phyloP scores from a whole-genome alignment of 1,140 invertebrate species.

The Oscheius sp. region DNA sequence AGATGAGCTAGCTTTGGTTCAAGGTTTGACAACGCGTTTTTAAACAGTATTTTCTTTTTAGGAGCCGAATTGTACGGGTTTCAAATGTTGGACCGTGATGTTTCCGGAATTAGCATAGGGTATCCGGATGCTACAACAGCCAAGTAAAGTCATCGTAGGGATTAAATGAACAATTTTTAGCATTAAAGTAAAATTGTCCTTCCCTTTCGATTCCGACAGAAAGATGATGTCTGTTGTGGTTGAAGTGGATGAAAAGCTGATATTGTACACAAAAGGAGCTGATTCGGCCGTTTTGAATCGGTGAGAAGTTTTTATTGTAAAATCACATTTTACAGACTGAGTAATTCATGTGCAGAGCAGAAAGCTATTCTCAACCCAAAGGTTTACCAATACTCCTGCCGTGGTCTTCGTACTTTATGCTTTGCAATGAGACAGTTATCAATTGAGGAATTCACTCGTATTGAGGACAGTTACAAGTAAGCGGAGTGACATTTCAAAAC shows the following conservation, averaged over 20 bases:
- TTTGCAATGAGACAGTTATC: slow-evolving; percentile 79
- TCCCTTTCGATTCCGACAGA: slow-evolving; percentile 87
- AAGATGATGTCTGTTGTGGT: slow-evolving; percentile 94
- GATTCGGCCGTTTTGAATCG: slow-evolving; percentile 67
- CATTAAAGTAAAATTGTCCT: slow-evolving; percentile 76
- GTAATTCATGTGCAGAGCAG: slow-evolving; percentile 79
- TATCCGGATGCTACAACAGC: slow-evolving; percentile 80
- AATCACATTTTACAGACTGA: not conserved
- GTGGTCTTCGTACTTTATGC: slow-evolving; percentile 76
- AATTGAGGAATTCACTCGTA: slow-evolving; percentile 64
- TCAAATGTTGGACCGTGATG: slow-evolving; percentile 10
- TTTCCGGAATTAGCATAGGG: slow-evolving; percentile 85
- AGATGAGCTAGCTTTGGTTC: slow-evolving; percentile 64
- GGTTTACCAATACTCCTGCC: slow-evolving; percentile 74
- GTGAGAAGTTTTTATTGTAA: not conserved
- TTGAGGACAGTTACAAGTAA: slow-evolving; percentile 19
- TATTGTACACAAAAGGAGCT: slow-evolving; percentile 81
- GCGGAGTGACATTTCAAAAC: no score
- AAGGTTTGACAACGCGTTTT: no score
- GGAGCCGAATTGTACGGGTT: slow-evolving; percentile 17
- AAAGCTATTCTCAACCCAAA: no score
- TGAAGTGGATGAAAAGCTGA: slow-evolving; percentile 70
- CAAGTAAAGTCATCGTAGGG: slow-evolving; percentile 78
- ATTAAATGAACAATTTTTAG: slow-evolving; percentile 71
- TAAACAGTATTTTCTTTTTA: no score